These are phyloP conservation scores for Parazoanthus swiftii DNA, from an alignment of 92 coral and sea anemone genomes.

Conservation along the genomic window DNA sequence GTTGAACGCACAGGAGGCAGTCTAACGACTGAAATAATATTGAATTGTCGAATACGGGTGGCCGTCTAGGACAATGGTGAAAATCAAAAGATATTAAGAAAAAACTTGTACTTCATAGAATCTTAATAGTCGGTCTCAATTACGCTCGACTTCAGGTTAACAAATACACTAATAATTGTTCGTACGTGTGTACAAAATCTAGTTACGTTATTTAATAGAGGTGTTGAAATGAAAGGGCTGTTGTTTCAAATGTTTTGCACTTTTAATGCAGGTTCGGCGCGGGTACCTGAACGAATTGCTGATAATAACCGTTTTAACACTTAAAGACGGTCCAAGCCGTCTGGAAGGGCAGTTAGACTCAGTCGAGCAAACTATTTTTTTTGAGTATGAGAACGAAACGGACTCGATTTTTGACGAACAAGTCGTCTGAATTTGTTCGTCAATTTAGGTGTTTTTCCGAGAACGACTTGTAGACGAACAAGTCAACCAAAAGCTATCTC, in stretches of 20 bases:
- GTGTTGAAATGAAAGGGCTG: neutral
- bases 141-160: neutral
- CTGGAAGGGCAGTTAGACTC: too few species aligned
- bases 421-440: too few species aligned
- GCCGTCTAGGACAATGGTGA: neutral
- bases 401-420: too few species aligned
- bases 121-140: neutral
- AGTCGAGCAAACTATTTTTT: too few species aligned
- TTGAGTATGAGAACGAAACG: too few species aligned
- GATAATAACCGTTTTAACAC: neutral
- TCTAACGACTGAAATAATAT: neutral
- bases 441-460: too few species aligned
- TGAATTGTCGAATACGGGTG: neutral
- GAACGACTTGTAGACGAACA: too few species aligned
- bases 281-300: slow-evolving; percentile 2
- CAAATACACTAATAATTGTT: neutral
- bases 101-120: neutral
- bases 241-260: neutral
- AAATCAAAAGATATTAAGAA: neutral
- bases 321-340: neutral
- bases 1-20: neutral
- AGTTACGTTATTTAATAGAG: neutral
- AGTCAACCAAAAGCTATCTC: too few species aligned
- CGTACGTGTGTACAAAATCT: neutral
- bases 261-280: neutral